Evolutionary conservation across 2,113 vertebrate species (phyloP), one percentile per base, ranked within the genome.

Genomic region (Pao palembangensis): DNA sequence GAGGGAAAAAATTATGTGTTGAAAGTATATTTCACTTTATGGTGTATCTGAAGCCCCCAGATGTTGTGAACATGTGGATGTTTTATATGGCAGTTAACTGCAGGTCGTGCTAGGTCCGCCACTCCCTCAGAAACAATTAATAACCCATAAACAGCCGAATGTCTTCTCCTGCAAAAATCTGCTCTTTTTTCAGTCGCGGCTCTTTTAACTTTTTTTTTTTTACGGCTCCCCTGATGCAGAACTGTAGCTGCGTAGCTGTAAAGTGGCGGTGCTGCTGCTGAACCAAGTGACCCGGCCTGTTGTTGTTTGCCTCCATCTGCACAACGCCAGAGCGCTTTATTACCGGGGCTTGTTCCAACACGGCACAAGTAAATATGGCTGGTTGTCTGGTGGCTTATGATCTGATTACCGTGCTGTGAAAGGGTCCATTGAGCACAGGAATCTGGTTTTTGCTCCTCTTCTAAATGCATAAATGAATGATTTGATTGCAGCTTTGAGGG

Each of bases 111-210:
- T 73, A 76, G 67, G 73, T 64, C 79, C 71, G 78, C 66, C 80
- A 75, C 79, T 87, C 79, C 77, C 84, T 79, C 63, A 85, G 85
- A 89, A 87, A 86, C 83, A 83, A 90, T 88, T 87, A 86, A 85
- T 85, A 86, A 81, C 79, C 84, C 55, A 71, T 84, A 85, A 85
- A 85, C 80, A 78, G 74, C 51, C 71, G 80, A 80, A 84, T 73
- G 79, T 81, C 85, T 77, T 84, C 75, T 79, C 75, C 41, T 54
- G 63, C 54, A 67, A 78, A 87, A 80, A 67, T 52, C 31, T 15
- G 20, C 72, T 72, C 67, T 76, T 2, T 12, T 55, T 76, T 74
- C 58, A 51, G 66, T 48, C 16, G 51, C 18, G 49, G 49, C 12
- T 64, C 61, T 71, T 80, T 79, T 20, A 75, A 78, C 62, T 76